Percentiles rank a stretch among this genome's conserved stretches.
phyloP scores from a whole-genome alignment of 2,797 vertebrate species.

The Pseudomugil tenellus region DNA sequence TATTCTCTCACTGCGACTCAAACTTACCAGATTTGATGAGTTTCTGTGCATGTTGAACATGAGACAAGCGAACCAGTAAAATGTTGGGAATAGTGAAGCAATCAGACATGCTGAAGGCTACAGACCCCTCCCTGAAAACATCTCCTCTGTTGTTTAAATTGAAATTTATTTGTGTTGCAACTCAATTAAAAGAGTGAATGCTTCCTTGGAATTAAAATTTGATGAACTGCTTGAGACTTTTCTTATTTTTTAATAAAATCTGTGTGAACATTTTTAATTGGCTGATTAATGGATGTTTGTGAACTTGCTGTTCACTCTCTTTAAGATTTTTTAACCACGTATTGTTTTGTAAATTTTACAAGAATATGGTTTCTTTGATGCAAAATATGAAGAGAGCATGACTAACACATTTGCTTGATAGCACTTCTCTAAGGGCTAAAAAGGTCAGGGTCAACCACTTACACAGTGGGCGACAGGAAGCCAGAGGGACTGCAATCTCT shows the following conservation, averaged over 20 bases:
- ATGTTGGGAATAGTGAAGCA: background rate
- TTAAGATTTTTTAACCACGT: background rate
- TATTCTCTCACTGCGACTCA: background rate
- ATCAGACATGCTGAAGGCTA: background rate
- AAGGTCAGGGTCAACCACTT: slow-evolving; percentile 69
- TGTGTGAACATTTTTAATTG: background rate
- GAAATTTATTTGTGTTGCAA: background rate
- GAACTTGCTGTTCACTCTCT: slow-evolving; percentile 1
- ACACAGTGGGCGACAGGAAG: slow-evolving; percentile 66
- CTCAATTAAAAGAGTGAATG: background rate
- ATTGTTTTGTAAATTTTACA: slow-evolving; percentile 1
- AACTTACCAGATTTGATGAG: background rate
- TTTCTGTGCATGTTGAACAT: background rate
- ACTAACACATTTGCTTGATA: slow-evolving; percentile 17
- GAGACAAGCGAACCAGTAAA: background rate
- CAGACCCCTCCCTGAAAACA: background rate
- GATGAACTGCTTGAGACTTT: background rate
- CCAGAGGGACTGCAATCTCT: slow-evolving; percentile 53
- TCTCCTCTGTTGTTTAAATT: background rate
- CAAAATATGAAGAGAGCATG: slow-evolving; percentile 14
- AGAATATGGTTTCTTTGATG: slow-evolving; percentile 6
- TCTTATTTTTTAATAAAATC: background rate
- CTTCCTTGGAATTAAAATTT: background rate
- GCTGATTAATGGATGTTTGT: background rate
- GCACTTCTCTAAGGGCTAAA: slow-evolving; percentile 10